Percentiles rank a stretch among this genome's conserved stretches.
Evolutionary conservation across 1,140 invertebrate genomes (phyloP).

Genomic region (Bombus picipes): DNA sequence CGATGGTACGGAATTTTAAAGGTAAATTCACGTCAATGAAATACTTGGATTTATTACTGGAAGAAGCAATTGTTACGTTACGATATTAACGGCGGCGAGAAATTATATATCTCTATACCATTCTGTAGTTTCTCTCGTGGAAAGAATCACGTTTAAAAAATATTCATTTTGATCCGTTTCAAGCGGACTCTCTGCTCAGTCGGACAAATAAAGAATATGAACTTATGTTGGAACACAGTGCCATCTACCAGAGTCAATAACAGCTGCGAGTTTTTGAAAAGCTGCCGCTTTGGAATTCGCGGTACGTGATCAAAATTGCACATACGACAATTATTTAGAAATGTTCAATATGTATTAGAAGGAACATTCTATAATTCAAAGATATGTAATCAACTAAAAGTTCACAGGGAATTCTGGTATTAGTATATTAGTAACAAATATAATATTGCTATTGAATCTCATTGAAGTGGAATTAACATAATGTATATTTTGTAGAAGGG

Average conservation of each 20-base stretch:
- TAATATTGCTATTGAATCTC: neutral
- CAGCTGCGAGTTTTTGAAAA: neutral
- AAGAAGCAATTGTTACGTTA: too few species aligned
- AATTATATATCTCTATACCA: neutral
- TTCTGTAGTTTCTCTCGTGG: neutral
- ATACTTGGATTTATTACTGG: neutral
- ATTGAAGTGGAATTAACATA: too few species aligned
- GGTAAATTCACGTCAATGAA: neutral
- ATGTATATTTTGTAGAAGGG: neutral
- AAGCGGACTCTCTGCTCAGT: neutral
- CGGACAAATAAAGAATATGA: conserved; percentile 9
- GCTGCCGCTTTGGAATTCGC: neutral
- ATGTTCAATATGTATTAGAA: neutral
- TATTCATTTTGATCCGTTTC: neutral
- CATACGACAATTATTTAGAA: too few species aligned
- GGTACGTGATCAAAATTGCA: neutral
- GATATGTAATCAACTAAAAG: neutral
- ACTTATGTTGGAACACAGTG: conserved; percentile 15
- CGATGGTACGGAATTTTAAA: neutral
- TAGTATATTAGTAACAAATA: neutral
- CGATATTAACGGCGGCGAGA: neutral
- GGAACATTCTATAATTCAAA: neutral
- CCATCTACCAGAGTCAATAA: conserved; percentile 19
- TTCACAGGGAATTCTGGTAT: too few species aligned
- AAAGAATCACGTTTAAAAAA: neutral